phyloP scores from a whole-genome alignment of 2,888 invertebrate genomes.

The Fabriciana adippe region DNA sequence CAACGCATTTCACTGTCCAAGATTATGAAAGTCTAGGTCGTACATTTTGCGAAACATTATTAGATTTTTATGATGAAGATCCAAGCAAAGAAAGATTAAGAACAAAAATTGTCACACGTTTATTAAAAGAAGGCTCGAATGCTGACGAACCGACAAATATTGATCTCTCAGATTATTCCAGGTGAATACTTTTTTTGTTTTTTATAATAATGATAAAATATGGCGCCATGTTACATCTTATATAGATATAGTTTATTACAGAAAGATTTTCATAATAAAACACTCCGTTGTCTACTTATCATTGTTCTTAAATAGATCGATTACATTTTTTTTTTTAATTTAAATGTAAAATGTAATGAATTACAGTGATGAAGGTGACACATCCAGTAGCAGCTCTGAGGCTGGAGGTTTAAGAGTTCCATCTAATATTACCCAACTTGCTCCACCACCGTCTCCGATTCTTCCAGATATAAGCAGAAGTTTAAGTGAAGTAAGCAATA shows the following conservation, averaged over 20 bases:
- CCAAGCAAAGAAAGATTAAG: conserved; percentile 91
- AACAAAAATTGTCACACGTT: conserved; percentile 89
- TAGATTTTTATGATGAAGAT: conserved; percentile 94
- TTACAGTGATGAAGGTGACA: conserved; percentile 90
- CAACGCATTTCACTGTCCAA: conserved; percentile 92
- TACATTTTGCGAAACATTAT: conserved; percentile 94
- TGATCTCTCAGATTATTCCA: conserved; percentile 92
- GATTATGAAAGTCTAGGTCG: conserved; percentile 88
- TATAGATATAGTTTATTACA: too few species aligned
- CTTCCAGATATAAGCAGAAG: conserved; percentile 70
- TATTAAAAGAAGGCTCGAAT: conserved; percentile 91
- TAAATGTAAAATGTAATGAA: conserved; percentile 14
- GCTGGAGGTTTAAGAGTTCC: conserved; percentile 82
- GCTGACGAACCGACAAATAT: conserved; percentile 95
- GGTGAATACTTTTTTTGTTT: conserved; percentile 70
- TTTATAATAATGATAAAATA: too few species aligned
- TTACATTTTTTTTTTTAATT: neutral
- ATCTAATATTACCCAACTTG: conserved; percentile 69
- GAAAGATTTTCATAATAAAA: too few species aligned
- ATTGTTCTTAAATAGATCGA: neutral
- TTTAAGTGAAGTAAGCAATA: conserved; percentile 53
- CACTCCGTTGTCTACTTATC: too few species aligned
- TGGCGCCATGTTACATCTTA: too few species aligned
- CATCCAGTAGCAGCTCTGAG: conserved; percentile 87
- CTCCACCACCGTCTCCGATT: conserved; percentile 88